Percentiles rank a stretch among this genome's conserved stretches.
These are phyloP conservation scores for Agrypnia vestita DNA, from an alignment of 1,140 invertebrate genomes.

Conservation along the genomic window DNA sequence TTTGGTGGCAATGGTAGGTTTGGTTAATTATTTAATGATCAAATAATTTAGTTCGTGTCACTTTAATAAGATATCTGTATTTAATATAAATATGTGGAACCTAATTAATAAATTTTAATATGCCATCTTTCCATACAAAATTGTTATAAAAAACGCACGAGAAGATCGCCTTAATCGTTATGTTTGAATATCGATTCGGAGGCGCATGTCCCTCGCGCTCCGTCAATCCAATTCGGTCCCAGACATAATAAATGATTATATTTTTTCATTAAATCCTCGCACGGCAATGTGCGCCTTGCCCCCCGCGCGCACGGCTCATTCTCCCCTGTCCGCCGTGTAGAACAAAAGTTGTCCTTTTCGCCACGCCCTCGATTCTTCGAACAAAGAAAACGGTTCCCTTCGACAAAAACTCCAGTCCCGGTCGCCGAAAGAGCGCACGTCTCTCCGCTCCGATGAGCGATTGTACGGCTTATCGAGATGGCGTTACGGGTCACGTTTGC, in stretches of 20 bases:
- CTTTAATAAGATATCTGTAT: no score
- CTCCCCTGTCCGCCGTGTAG: background rate
- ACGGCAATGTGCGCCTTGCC: background rate
- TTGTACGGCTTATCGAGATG: background rate
- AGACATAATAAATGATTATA: constrained; percentile 35
- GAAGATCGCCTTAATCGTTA: no score
- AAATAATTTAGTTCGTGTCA: no score
- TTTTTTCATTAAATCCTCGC: constrained; percentile 24
- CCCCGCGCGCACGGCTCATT: background rate
- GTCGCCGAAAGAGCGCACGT: constrained; percentile 8
- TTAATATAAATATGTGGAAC: no score
- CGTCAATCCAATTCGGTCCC: constrained; percentile 12
- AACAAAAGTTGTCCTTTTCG: constrained; percentile 29
- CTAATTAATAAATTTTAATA: no score
- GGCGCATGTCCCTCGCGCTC: background rate
- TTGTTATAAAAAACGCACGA: no score
- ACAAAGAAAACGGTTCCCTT: constrained; percentile 43
- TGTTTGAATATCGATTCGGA: background rate
- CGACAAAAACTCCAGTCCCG: background rate
- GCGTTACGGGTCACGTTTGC: constrained; percentile 14
- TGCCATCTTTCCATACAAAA: no score
- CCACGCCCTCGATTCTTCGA: constrained; percentile 18
- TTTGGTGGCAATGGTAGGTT: no score
- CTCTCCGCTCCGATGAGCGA: background rate
- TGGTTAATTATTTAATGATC: no score